Evolutionary conservation across 2,888 invertebrate genomes (phyloP).

Genomic region (Lobophora halterata): DNA sequence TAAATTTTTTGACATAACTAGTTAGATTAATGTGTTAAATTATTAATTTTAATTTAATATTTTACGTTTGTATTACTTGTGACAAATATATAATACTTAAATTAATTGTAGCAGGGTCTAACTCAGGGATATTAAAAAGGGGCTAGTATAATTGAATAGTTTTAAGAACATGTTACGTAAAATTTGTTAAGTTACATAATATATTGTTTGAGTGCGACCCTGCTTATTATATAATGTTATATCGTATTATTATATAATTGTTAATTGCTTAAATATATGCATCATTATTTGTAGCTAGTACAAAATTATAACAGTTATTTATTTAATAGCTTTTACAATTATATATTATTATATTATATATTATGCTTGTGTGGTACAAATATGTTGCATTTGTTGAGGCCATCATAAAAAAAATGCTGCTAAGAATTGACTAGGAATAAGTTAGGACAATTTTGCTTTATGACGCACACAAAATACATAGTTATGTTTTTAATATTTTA

Average conservation of each 20-base stretch:
- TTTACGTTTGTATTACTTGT: no score
- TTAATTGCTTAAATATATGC: background rate
- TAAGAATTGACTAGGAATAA: slow-evolving; percentile 19
- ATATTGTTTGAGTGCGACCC: background rate
- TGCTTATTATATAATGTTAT: no score
- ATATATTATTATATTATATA: slow-evolving; percentile 5
- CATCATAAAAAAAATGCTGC: slow-evolving; percentile 19
- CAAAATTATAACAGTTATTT: slow-evolving; percentile 32
- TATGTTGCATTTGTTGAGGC: slow-evolving; percentile 20
- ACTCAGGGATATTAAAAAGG: background rate
- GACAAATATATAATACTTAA: background rate
- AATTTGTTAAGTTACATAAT: background rate
- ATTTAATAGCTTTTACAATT: slow-evolving; percentile 5
- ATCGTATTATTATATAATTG: background rate
- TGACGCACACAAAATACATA: no score
- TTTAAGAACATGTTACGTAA: background rate
- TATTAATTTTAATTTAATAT: no score
- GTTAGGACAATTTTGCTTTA: slow-evolving; percentile 10
- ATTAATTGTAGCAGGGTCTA: background rate
- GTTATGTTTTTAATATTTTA: no score
- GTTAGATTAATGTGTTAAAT: no score
- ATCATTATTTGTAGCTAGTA: slow-evolving; percentile 50
- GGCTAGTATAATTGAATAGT: no score
- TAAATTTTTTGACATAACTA: no score
- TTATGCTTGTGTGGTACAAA: slow-evolving; percentile 14